Percentiles rank a stretch among this genome's conserved stretches.
Conservation (phyloP, 2,888 invertebrate genomes). For the Scotopteryx bipunctaria region DNA sequence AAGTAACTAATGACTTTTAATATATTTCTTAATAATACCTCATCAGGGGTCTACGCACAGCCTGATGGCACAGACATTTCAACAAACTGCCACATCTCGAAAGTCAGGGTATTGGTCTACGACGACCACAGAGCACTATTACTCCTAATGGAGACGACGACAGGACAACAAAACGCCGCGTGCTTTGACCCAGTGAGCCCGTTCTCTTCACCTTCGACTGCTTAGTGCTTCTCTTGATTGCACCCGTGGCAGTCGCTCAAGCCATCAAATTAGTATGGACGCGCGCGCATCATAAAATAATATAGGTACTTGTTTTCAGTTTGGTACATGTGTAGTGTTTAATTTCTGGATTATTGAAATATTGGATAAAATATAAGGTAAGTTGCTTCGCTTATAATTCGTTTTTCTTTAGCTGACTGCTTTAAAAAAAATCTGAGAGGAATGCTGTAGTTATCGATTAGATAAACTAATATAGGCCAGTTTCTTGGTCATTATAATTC, state of each 20-base stretch:
- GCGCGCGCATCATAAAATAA: slow-evolving; percentile 2
- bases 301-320: background rate
- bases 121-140: no score
- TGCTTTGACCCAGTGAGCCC: slow-evolving; percentile 17
- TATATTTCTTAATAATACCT: no score
- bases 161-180: slow-evolving; percentile 6
- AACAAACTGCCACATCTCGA: no score
- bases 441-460: no score
- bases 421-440: no score
- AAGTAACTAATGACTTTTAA: no score
- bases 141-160: no score
- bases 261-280: slow-evolving; percentile 8
- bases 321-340: background rate
- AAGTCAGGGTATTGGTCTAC: no score
- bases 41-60: no score
- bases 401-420: background rate
- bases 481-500: no score
- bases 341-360: slow-evolving; percentile 4
- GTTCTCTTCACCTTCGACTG: slow-evolving; percentile 23
- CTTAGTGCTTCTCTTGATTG: slow-evolving; percentile 3
- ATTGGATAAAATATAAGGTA: slow-evolving; percentile 6
- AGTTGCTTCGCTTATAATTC: background rate
- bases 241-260: slow-evolving; percentile 21
- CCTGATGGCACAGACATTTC: no score
- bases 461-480: no score